Evolutionary conservation across 2,888 invertebrate genomes (phyloP), one percentile per base, ranked within the genome.

Genomic region (Octonoba sinensis): DNA sequence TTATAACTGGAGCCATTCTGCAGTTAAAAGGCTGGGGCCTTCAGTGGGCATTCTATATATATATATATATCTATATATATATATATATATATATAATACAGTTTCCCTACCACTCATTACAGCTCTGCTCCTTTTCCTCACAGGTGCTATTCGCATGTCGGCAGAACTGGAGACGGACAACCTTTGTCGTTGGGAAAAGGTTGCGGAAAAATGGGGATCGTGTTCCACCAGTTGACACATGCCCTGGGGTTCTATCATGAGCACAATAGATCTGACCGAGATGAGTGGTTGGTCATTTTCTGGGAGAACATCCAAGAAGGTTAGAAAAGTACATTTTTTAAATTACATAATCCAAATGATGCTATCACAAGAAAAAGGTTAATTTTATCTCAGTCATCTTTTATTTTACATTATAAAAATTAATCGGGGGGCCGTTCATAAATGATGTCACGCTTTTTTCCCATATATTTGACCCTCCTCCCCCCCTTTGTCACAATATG

Each of bases 101-200:
- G 6, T 54, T 18, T 54, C 54, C 8, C n/a, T 20, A 1, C 18
- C 54, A 54, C 8, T 16, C 1, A 54, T 1, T 54, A 54, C n/a
- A 54, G 1, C 15, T 3, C 3, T 54, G 2, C 15, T 16, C 18
- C 8, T 54, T 54, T 18, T 16, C 18, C 18, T 54, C 1, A 20
- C 18, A 62, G 62, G 18, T 62, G 62, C 44, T 62, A 62, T 20
- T 62, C 62, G 1, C 62, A 62, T 24, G 62, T 62, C 18, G 62
- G 62, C 20, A 16, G 36, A 18, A 62, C 62, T 8, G 62, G 62
- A 0, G 46, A 46, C 22, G 44, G 46, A 1, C 62, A 62, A 11
- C 62, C 62, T 18, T 44, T 62, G 12, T 62, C 62, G 12, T 46
- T 62, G 16, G 62, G 62, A 1, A 36, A 62, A 3, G 62, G 62